These are phyloP conservation scores for Leptobrachium leishanense DNA, from an alignment of 2,113 vertebrate species.

Conservation along the genomic window DNA sequence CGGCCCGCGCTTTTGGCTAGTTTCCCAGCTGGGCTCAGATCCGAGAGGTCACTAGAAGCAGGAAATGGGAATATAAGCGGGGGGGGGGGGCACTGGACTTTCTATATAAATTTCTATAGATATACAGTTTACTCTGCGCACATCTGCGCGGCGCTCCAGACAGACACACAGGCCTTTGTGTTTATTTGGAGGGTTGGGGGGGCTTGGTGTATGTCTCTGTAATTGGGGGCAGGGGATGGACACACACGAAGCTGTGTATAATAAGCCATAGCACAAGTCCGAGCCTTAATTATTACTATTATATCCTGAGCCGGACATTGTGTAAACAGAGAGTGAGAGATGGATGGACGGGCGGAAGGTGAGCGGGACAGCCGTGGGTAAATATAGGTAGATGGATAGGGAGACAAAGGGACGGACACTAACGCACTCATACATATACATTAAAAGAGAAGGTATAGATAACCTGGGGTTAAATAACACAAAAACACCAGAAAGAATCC, in stretches of 20 bases:
- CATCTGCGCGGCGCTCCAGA: constrained; percentile 24
- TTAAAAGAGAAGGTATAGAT: not conserved
- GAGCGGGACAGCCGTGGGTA: not conserved
- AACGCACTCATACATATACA: not conserved
- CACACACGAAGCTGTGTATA: constrained; percentile 33
- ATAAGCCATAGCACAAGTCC: constrained; percentile 12
- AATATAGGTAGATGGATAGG: not conserved
- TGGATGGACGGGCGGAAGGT: not conserved
- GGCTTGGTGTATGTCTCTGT: not conserved
- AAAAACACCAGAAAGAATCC: too few species aligned
- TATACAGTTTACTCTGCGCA: constrained; percentile 35
- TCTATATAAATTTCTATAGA: constrained; percentile 10
- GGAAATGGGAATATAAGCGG: constrained; percentile 36
- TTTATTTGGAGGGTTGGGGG: constrained; percentile 22
- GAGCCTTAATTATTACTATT: constrained; percentile 22
- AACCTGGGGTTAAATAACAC: too few species aligned
- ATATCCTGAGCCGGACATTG: constrained; percentile 2
- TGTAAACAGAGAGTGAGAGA: constrained; percentile 10
- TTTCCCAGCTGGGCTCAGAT: constrained; percentile 34
- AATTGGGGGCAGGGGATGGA: constrained; percentile 17
- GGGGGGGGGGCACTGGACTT: not conserved
- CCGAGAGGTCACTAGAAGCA: constrained; percentile 33
- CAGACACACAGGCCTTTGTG: not conserved
- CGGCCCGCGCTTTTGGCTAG: constrained; percentile 6
- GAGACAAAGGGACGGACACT: not conserved